phyloP scores from a whole-genome alignment of 2,113 vertebrate genomes.

The Malurus melanocephalus region DNA sequence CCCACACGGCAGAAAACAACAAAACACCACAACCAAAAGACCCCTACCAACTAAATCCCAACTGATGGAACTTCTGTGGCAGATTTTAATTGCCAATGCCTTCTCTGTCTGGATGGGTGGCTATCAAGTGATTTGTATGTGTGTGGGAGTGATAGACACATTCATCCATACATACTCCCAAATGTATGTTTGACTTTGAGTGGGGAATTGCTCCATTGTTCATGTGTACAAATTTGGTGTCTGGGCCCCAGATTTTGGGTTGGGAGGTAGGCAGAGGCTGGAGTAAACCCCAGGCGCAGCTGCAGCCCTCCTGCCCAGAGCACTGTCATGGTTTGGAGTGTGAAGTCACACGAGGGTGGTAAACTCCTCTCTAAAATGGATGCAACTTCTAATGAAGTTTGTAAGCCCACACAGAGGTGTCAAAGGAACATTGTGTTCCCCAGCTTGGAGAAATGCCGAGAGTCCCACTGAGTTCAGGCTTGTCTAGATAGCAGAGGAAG shows the following conservation, averaged over 20 bases:
- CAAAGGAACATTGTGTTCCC: conserved; percentile 28
- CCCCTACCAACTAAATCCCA: background rate
- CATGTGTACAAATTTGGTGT: rapidly evolving
- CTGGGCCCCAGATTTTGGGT: background rate
- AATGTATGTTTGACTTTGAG: too few relatives aligned
- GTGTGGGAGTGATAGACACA: background rate
- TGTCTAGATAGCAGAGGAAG: conserved; percentile 2
- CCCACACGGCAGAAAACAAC: background rate
- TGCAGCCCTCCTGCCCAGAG: background rate
- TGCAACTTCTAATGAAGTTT: background rate
- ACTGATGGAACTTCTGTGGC: background rate
- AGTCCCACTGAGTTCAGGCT: background rate
- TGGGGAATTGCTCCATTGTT: background rate
- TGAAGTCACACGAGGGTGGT: background rate
- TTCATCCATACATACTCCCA: too few relatives aligned
- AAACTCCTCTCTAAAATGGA: background rate
- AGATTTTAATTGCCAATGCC: background rate
- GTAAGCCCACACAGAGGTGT: background rate
- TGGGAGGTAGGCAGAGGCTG: background rate
- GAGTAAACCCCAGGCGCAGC: background rate
- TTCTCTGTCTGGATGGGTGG: background rate
- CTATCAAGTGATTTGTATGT: background rate
- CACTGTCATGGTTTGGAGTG: background rate
- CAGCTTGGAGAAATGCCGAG: conserved; percentile 16
- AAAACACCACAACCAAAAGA: background rate